These are phyloP conservation scores for Epizoanthus illoricatus DNA, from an alignment of 92 coral and sea anemone species.

Conservation along the genomic window DNA sequence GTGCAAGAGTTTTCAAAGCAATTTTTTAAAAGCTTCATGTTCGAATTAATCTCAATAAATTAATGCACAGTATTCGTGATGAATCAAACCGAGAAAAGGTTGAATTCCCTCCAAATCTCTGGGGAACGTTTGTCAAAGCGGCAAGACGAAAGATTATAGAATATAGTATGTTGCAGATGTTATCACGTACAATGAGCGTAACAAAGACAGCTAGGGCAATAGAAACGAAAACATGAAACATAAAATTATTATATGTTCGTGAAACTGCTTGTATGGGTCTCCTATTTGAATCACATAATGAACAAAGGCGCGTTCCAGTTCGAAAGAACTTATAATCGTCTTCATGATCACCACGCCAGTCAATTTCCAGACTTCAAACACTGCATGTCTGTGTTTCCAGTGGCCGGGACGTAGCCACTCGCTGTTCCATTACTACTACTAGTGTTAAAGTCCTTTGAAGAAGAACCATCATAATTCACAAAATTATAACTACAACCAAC, in stretches of 20 bases:
- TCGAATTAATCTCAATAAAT: conserved; percentile 27
- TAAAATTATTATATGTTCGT: not conserved
- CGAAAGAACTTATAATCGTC: not conserved
- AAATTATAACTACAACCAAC: not conserved
- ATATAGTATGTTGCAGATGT: conserved; percentile 11
- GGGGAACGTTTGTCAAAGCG: conserved; percentile 29
- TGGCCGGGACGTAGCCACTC: not conserved
- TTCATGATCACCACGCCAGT: conserved; percentile 3
- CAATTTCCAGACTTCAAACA: conserved; percentile 23
- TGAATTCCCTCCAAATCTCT: conserved; percentile 15
- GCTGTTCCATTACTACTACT: not conserved
- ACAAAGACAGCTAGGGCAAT: conserved; percentile 23
- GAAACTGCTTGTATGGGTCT: not conserved
- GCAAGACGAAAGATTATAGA: conserved; percentile 22
- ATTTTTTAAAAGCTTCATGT: conserved; percentile 36
- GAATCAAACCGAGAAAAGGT: conserved; percentile 1
- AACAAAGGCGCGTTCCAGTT: not conserved
- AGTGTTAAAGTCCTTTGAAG: not conserved
- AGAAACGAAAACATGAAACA: not conserved
- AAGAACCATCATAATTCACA: not conserved
- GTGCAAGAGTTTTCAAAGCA: conserved; percentile 29
- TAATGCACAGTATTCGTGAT: conserved; percentile 1
- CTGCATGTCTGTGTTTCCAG: not conserved
- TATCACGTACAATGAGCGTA: not conserved
- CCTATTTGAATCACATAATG: conserved; percentile 10